These are phyloP conservation scores for Slavum lentiscoides DNA, from an alignment of 2,888 invertebrate species.

Conservation along the genomic window DNA sequence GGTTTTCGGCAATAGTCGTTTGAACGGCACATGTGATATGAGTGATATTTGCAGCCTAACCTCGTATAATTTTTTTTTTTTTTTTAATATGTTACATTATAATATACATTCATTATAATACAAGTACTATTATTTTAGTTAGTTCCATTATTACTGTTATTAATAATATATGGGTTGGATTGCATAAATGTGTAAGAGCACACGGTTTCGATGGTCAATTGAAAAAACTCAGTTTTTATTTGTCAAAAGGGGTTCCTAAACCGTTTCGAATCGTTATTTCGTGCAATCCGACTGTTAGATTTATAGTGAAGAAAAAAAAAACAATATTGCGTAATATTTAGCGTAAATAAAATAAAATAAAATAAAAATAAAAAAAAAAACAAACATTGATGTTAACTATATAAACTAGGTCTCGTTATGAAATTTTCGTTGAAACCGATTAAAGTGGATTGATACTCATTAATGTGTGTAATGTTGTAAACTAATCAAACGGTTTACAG, in stretches of 20 bases:
- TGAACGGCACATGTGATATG: constrained; percentile 50
- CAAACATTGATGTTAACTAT: constrained; percentile 48
- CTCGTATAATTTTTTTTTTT: constrained; percentile 44
- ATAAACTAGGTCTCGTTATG: constrained; percentile 50
- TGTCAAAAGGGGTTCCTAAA: constrained; percentile 37
- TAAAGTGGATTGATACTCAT: constrained; percentile 29
- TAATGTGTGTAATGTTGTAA: constrained; percentile 12
- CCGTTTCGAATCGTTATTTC: constrained; percentile 38
- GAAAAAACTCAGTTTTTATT: constrained; percentile 33
- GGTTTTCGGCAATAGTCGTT: constrained; percentile 25
- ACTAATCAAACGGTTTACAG: constrained; percentile 36
- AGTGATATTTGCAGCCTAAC: constrained; percentile 53
- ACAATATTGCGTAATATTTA: constrained; percentile 41
- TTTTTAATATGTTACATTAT: constrained; percentile 40
- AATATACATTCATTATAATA: constrained; percentile 39
- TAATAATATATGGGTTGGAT: constrained; percentile 40
- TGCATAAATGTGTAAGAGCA: constrained; percentile 45
- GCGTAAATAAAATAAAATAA: constrained; percentile 5
- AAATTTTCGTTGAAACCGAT: constrained; percentile 42
- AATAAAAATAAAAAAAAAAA: not conserved
- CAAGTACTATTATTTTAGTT: constrained; percentile 53
- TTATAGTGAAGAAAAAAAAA: constrained; percentile 1
- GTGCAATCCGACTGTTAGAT: constrained; percentile 36
- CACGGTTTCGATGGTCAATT: constrained; percentile 30
- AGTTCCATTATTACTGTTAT: constrained; percentile 47